These are phyloP conservation scores for Actinostola sp. DNA, from an alignment of 92 coral and sea anemone genomes.

Conservation along the genomic window DNA sequence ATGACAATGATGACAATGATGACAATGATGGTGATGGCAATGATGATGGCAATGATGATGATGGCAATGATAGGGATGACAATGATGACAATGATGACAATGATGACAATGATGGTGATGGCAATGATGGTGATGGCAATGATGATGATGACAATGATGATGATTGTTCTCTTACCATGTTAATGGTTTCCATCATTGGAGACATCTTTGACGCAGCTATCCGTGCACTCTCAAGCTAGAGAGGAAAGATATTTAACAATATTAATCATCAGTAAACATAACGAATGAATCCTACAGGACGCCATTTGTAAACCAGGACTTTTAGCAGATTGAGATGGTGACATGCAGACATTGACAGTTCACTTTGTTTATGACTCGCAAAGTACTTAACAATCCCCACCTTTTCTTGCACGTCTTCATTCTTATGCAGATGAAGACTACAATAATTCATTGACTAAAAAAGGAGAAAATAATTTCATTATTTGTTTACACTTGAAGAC, in stretches of 20 bases:
- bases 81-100: neutral
- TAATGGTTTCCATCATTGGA: conserved; percentile 98
- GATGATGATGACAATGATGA: neutral
- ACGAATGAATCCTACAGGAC: too few relatives aligned
- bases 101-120: neutral
- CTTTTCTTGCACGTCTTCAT: conserved; percentile 89
- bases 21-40: neutral
- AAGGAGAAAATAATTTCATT: too few relatives aligned
- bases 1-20: neutral
- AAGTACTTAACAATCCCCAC: too few relatives aligned
- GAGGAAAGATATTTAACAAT: neutral
- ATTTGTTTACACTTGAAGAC: too few relatives aligned
- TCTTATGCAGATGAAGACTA: conserved; percentile 86
- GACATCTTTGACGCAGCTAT: conserved; percentile 93
- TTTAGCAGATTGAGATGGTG: too few relatives aligned
- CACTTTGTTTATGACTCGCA: too few relatives aligned
- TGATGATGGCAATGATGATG: neutral
- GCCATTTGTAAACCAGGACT: too few relatives aligned
- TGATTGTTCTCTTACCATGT: conserved; percentile 61
- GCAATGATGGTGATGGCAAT: neutral
- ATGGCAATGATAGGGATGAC: neutral
- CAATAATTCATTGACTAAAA: conserved; percentile 81
- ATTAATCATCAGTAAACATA: neutral
- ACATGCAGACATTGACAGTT: too few relatives aligned
- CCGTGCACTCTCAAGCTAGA: conserved; percentile 83